Percentiles rank a stretch among this genome's conserved stretches.
phyloP scores from a whole-genome alignment of 2,888 invertebrate genomes.

The Archips crataeganus region DNA sequence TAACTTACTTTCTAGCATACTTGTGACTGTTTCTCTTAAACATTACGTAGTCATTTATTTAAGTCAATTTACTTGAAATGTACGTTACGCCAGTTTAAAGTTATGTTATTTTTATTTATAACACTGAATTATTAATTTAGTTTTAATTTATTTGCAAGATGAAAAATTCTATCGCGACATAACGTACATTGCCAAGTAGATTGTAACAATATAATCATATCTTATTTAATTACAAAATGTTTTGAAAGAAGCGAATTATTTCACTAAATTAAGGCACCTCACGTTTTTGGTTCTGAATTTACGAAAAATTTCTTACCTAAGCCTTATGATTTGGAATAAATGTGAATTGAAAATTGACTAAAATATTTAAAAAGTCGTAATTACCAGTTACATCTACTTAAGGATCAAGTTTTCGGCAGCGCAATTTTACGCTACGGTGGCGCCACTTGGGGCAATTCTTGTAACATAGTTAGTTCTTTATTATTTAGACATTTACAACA shows the following conservation, averaged over 20 bases:
- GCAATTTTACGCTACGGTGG: not conserved
- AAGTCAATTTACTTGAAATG: constrained; percentile 1
- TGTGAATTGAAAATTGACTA: not conserved
- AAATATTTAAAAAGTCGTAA: not conserved
- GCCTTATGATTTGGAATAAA: not conserved
- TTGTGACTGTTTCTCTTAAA: constrained; percentile 72
- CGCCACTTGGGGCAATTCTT: not conserved
- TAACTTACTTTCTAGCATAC: constrained; percentile 52
- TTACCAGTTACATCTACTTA: not conserved
- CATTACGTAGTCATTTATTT: constrained; percentile 34
- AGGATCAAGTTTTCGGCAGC: not conserved
- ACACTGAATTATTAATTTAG: not conserved
- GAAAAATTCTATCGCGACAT: too few relatives aligned
- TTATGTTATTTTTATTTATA: not conserved
- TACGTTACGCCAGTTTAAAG: not conserved
- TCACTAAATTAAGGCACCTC: constrained; percentile 72
- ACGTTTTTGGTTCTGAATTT: constrained; percentile 71
- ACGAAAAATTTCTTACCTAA: constrained; percentile 43
- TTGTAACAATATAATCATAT: not conserved
- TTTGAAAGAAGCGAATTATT: constrained; percentile 32
- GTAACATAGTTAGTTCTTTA: not conserved
- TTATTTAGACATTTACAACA: not conserved
- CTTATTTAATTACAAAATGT: constrained; percentile 16
- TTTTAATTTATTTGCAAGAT: too few relatives aligned
- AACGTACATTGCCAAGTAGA: not conserved